Conservation (phyloP, 2,113 vertebrate genomes). For the Nymphicus hollandicus region DNA sequence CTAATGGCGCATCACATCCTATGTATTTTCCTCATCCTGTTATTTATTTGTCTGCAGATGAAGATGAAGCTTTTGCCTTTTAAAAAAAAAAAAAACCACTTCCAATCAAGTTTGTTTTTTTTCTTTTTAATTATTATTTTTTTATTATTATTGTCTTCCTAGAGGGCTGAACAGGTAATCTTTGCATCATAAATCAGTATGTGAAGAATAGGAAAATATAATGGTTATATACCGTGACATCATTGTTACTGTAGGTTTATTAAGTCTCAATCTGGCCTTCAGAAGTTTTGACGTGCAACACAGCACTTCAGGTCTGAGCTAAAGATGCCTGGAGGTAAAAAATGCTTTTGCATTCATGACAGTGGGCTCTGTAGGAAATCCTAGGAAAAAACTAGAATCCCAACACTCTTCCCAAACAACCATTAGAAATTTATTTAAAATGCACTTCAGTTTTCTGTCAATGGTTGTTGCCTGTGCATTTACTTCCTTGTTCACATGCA, state of each 20-base stretch:
- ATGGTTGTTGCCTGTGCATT: not conserved
- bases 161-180: not conserved
- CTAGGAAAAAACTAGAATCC: not conserved
- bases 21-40: constrained; percentile 22
- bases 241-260: not conserved
- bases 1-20: constrained; percentile 4
- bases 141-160: not conserved
- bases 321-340: not conserved
- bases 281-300: not conserved
- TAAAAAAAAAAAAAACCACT: not conserved
- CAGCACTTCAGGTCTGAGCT: not conserved
- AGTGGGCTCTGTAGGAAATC: not conserved
- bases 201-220: not conserved
- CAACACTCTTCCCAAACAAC: not conserved
- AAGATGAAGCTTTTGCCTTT: not conserved
- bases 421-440: not conserved
- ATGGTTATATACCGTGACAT: not conserved
- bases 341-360: not conserved
- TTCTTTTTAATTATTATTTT: not conserved
- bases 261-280: not conserved
- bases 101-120: not conserved
- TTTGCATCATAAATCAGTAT: not conserved
- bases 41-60: constrained; percentile 44
- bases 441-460: not conserved
- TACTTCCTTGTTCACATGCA: not conserved